Conservation (phyloP, 2,888 invertebrate genomes). For the Dioctria linearis region DNA sequence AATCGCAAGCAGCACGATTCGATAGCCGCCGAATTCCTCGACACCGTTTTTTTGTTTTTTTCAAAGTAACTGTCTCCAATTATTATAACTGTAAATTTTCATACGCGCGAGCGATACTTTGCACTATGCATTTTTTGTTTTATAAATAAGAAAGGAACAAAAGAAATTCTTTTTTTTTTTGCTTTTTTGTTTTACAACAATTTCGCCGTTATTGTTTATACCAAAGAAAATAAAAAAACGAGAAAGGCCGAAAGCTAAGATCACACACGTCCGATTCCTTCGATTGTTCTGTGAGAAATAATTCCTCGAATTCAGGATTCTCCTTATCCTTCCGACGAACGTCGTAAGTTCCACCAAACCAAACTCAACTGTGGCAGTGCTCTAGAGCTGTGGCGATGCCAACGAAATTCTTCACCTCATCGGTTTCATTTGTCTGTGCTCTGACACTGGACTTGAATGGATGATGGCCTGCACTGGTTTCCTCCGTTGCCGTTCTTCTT, state of each 20-base stretch:
- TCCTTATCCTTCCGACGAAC: slow-evolving; percentile 32
- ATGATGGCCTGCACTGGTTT: slow-evolving; percentile 44
- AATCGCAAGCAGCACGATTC: not conserved
- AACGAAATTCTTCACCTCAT: slow-evolving; percentile 45
- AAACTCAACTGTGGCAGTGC: slow-evolving; percentile 5
- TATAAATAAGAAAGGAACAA: not conserved
- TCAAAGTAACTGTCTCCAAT: not conserved
- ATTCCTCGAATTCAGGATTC: slow-evolving; percentile 28
- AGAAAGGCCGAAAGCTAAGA: not conserved
- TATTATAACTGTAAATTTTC: not conserved
- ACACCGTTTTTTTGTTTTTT: not conserved
- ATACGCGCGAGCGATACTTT: too few species aligned
- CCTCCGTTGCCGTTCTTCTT: not conserved
- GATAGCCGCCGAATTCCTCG: slow-evolving; percentile 6
- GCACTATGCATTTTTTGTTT: too few species aligned
- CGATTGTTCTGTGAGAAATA: slow-evolving; percentile 27
- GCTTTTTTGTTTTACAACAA: not conserved
- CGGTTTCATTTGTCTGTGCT: slow-evolving; percentile 32
- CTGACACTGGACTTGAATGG: slow-evolving; percentile 47
- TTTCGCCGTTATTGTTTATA: not conserved
- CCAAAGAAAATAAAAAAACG: not conserved
- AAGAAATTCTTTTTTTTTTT: too few species aligned
- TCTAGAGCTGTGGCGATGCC: slow-evolving; percentile 13
- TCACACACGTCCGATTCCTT: slow-evolving; percentile 20
- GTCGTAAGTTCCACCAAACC: not conserved